phyloP scores from a whole-genome alignment of 1,140 invertebrate genomes.

The Scaptomyza pallida region DNA sequence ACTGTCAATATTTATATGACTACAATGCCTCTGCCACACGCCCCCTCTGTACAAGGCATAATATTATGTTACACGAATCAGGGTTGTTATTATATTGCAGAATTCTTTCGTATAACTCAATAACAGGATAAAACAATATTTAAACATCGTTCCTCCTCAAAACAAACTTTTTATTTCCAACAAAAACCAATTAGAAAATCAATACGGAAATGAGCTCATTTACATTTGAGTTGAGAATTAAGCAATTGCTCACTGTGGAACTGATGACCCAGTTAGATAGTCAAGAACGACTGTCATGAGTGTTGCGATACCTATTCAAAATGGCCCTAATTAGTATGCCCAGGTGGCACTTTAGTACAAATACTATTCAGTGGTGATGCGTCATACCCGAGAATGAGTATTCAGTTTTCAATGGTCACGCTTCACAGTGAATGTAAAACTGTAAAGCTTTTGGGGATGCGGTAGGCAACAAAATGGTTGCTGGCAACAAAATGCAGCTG shows the following conservation, averaged over 20 bases:
- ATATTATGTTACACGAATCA: not conserved
- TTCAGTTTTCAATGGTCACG: not conserved
- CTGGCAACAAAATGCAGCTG: conserved; percentile 52
- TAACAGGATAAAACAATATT: not conserved
- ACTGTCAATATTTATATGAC: not conserved
- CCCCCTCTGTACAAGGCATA: not conserved
- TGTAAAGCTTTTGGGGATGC: conserved; percentile 38
- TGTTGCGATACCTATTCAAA: conserved; percentile 37
- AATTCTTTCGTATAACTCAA: no score
- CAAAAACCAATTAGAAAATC: not conserved
- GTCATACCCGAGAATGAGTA: conserved; percentile 15
- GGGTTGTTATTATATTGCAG: not conserved
- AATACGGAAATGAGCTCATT: conserved; percentile 3
- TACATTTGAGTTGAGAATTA: not conserved
- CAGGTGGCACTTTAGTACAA: conserved; percentile 48
- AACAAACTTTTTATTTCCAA: no score
- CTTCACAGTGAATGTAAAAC: conserved; percentile 21
- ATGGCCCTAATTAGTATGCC: conserved; percentile 53
- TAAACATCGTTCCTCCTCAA: not conserved
- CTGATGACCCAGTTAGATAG: conserved; percentile 64
- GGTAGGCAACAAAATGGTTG: no score
- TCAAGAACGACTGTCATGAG: conserved; percentile 39
- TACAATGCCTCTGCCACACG: no score
- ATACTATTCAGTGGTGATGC: conserved; percentile 14
- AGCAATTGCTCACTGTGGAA: conserved; percentile 1